These are phyloP conservation scores for Acanthurus leucopareius DNA, from an alignment of 2,797 vertebrate species.

Conservation along the genomic window DNA sequence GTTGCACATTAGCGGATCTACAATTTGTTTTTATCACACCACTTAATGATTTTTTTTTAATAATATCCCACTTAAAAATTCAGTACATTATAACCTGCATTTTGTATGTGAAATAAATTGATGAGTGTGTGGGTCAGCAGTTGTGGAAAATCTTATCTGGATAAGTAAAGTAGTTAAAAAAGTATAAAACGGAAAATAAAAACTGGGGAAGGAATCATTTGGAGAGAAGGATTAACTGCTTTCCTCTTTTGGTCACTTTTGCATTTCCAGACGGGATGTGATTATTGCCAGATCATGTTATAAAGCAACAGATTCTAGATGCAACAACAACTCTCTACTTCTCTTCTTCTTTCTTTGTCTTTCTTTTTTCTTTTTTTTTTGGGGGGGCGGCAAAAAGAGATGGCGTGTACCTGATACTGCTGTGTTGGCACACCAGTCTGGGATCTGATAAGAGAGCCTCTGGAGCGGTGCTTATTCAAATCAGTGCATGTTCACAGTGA, in stretches of 20 bases:
- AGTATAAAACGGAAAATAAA: conserved; percentile 33
- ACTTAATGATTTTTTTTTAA: conserved; percentile 73
- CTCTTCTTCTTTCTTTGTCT: conserved; percentile 30
- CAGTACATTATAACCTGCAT: conserved; percentile 54
- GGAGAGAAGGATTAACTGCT: conserved; percentile 56
- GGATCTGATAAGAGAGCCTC: conserved; percentile 85
- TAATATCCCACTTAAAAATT: conserved; percentile 74
- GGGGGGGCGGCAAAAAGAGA: conserved; percentile 58
- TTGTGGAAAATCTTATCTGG: conserved; percentile 50
- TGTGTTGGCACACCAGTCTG: conserved; percentile 81
- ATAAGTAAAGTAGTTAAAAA: conserved; percentile 30
- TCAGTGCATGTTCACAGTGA: conserved; percentile 84
- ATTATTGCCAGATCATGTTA: conserved; percentile 70
- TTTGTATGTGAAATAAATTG: conserved; percentile 62
- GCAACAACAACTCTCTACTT: conserved; percentile 36
- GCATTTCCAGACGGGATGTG: conserved; percentile 66
- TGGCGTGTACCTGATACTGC: conserved; percentile 81
- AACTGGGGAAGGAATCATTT: conserved; percentile 46
- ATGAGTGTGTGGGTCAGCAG: conserved; percentile 52
- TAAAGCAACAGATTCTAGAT: conserved; percentile 72
- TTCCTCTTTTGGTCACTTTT: conserved; percentile 71
- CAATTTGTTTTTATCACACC: conserved; percentile 73
- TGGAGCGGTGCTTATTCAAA: conserved; percentile 86
- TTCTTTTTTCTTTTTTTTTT: conserved; percentile 29
- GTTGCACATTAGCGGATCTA: conserved; percentile 67